Evolutionary conservation across 2,113 vertebrate genomes (phyloP), one percentile per base, ranked within the genome.

Genomic region (Fregetta grallaria): DNA sequence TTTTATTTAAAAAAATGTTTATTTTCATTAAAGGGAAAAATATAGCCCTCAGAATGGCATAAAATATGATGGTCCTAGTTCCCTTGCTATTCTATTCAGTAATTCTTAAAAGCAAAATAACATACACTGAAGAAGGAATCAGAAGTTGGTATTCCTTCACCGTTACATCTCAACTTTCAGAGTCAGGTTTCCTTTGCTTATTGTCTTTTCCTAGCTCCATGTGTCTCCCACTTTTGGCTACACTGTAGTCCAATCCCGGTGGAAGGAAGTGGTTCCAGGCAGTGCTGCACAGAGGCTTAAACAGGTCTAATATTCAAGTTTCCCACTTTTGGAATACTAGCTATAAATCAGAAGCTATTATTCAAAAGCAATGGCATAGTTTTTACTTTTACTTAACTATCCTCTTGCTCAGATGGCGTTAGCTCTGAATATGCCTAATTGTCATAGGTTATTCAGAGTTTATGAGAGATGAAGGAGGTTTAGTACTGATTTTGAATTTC

Each of bases 391-490:
- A 45, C 27, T 68, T 68, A 22, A 29, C 32, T 45, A 1, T 18
- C 29, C 10, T 55, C 9, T 55, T 47, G 13, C 34, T n/a, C 2
- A 1, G 29, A 30, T n/a, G 23, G 10, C 4, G 1, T 25, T 53
- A 45, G 8, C 6, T 40, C 34, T 25, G 15, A 45, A 34, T 22
- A 23, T 47, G 15, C 15, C 8, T 61, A 67, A 61, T 68, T 34
- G 29, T 27, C 22, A 12, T 56, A 29, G 14, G 15, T 23, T 74
- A 29, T 47, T 68, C 38, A 34, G 14, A 36, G 34, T 50, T 67
- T 68, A 23, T 45, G 26, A 58, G 44, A 36, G 21, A 32, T 59
- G 15, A 75, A 45, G 34, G 22, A 45, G 18, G 8, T 15, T 68
- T 38, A 82, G 7, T 29, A 50, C 6, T 53, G 38, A n/a, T 61